Evolutionary conservation across 2,113 vertebrate genomes (phyloP), one percentile per base, ranked within the genome.

Genomic region (Scortum barcoo): DNA sequence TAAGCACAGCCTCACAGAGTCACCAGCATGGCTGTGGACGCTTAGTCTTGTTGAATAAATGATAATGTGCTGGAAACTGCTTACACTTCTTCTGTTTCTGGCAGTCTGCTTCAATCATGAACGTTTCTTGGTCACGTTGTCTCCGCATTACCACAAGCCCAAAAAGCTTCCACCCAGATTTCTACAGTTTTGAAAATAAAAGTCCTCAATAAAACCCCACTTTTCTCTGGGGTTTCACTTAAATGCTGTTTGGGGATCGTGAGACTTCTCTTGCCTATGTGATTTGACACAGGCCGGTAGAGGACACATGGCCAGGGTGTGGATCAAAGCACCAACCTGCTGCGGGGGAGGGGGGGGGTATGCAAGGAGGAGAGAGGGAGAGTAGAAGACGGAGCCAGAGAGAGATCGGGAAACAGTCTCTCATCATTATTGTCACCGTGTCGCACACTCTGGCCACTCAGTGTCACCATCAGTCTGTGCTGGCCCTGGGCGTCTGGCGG

Each of bases 391-490:
- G 73, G 65, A 83, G 51, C 62, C n/a, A 46, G 20, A 36, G 57
- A 75, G 83, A 76, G 82, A 80, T 80, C 63, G 60, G 81, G 88
- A 85, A 69, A 69, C 69, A 88, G 92, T 89, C 93, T 86, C 86
- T 84, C 83, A 76, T 93, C 88, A 88, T 92, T 86, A 89, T 86
- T 88, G 92, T 88, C 89, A 90, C 60, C 28, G 76, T 79, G 88
- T 91, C 85, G 65, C 78, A 88, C 85, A 79, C 87, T 80, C 57
- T 51, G 87, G 60, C 83, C 88, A 78, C 86, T 88, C 90, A 88
- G 81, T 88, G 92, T 92, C 83, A 88, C 83, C 89, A 76, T 90
- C 85, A 75, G 84, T 89, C 88, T 85, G 72, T 13, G 65, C 26
- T 86, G 90, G 88, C 91, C 89, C 75, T 61, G 72, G 89, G 89